Evolutionary conservation across 2,797 vertebrate genomes (phyloP), one percentile per base, ranked within the genome.

Genomic region (Apogon hyalosoma): DNA sequence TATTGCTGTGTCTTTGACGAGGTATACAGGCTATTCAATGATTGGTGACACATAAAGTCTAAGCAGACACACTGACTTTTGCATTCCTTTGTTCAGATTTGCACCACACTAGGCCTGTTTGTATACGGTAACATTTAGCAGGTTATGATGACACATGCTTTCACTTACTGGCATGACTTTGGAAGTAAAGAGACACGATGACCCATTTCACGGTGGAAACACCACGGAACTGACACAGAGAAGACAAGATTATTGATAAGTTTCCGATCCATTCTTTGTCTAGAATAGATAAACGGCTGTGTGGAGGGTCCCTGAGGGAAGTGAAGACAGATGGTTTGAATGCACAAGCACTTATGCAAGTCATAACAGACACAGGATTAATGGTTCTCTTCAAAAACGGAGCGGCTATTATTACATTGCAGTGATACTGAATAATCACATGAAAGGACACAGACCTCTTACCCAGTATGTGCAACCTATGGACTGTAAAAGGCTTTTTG

Each of bases 1-100:
- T 92, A 93, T 93, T 92, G 92, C 92, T 91, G 88, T 87, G 90
- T 85, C 86, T 88, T 90, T 65, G 85, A 91, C 79, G 90, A 94
- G 91, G 94, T 94, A 94, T 90, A 90, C 91, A 90, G 87, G 87
- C 90, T 90, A 82, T 87, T 79, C 79, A 69, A 84, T 79, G 81
- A 90, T 87, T 87, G 89, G 83, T 85, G 87, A 89, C 81, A 82
- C 65, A 9, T 36, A 50, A 50, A 66, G 56, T 73, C 47, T 7
- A 77, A 74, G 69, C 75, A 42, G 83, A 75, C 85, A 68, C 68
- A 55, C 73, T 67, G 67, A 76, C 79, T 53, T 73, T 88, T 84
- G 75, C 80, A 83, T 82, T 67, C 71, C 72, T 78, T 89, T 79
- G 83, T 91, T 92, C 65, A 75, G 69, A 90, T 83, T 82, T 77